These are phyloP conservation scores for Mythimna ferrago DNA, from an alignment of 2,888 invertebrate species.

Conservation along the genomic window DNA sequence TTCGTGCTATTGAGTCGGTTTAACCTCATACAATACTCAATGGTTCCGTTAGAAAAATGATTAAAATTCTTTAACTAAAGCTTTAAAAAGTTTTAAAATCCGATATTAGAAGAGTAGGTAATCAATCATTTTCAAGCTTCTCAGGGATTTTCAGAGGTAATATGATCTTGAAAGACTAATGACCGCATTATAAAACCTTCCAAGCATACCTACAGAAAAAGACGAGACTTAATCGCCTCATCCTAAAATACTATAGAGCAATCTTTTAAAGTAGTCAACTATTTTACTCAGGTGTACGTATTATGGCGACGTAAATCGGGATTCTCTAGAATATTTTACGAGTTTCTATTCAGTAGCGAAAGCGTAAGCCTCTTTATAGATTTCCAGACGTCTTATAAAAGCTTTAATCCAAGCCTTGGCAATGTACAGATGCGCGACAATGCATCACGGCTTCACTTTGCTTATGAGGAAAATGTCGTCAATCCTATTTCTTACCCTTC, in stretches of 20 bases:
- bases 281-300: conserved; percentile 65
- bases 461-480: conserved; percentile 53
- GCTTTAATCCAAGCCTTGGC: conserved; percentile 76
- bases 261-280: conserved; percentile 40
- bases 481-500: conserved; percentile 54
- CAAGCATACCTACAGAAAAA: conserved; percentile 3
- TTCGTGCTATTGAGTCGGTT: conserved; percentile 7
- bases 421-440: conserved; percentile 74
- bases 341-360: conserved; percentile 76
- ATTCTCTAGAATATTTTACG: conserved; percentile 77
- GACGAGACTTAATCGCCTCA: conserved; percentile 10
- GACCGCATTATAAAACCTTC: conserved; percentile 15
- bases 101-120: neutral
- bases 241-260: conserved; percentile 9
- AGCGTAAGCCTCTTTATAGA: conserved; percentile 82
- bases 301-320: conserved; percentile 72
- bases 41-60: neutral
- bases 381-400: conserved; percentile 78
- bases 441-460: conserved; percentile 72
- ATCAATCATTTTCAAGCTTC: conserved; percentile 5
- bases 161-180: conserved; percentile 28
- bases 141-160: neutral
- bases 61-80: neutral
- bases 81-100: neutral
- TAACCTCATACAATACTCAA: neutral